These are phyloP conservation scores for Drosophila villosipedis DNA, from an alignment of 2,888 invertebrate genomes.

Conservation along the genomic window DNA sequence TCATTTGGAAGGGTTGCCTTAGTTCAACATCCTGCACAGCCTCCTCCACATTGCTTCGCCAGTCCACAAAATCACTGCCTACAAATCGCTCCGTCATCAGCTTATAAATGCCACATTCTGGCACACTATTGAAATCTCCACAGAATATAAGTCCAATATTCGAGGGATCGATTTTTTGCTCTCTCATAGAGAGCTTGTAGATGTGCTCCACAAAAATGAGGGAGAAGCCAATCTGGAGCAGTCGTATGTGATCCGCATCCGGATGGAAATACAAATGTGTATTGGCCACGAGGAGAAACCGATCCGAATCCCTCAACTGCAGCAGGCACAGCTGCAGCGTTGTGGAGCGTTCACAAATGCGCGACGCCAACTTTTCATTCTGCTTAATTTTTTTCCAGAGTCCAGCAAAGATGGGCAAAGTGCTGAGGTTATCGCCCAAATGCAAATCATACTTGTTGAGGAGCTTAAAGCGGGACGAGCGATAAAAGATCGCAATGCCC, in stretches of 20 bases:
- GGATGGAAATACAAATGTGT: slow-evolving; percentile 98
- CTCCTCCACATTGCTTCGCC: slow-evolving; percentile 90
- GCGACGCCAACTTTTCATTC: slow-evolving; percentile 87
- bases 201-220: slow-evolving; percentile 90
- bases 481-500: slow-evolving; percentile 93
- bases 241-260: slow-evolving; percentile 94
- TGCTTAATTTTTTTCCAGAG: slow-evolving; percentile 88
- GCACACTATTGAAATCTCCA: slow-evolving; percentile 97
- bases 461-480: slow-evolving; percentile 88
- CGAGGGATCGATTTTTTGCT: slow-evolving; percentile 75
- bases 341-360: slow-evolving; percentile 89
- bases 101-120: slow-evolving; percentile 92
- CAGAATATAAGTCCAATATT: slow-evolving; percentile 91
- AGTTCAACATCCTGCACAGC: slow-evolving; percentile 88
- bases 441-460: slow-evolving; percentile 87
- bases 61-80: slow-evolving; percentile 89
- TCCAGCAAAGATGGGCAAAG: slow-evolving; percentile 86
- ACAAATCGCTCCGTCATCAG: slow-evolving; percentile 90
- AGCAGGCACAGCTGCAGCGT: slow-evolving; percentile 87
- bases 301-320: slow-evolving; percentile 87
- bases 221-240: slow-evolving; percentile 92
- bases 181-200: slow-evolving; percentile 79
- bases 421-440: slow-evolving; percentile 87
- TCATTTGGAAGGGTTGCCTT: slow-evolving; percentile 88
- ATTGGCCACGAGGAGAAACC: slow-evolving; percentile 91